A percentile compares a stretch with the other conserved stretches of the same genome.
These are phyloP conservation scores for Pharmacophagus antenor DNA, from an alignment of 2,888 invertebrate genomes.

Conservation along the genomic window DNA sequence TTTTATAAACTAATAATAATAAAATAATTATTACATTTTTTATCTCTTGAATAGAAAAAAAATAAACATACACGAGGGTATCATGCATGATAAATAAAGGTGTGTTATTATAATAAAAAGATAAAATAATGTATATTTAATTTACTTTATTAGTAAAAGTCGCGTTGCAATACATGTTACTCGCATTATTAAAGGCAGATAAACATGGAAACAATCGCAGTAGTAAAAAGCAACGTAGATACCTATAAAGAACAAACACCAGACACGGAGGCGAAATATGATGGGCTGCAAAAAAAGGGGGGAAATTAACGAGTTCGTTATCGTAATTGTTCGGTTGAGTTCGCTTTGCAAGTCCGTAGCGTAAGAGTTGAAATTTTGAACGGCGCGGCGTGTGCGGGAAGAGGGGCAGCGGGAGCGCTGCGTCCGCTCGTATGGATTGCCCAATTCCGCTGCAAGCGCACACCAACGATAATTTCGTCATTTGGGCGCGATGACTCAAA, in stretches of 20 bases:
- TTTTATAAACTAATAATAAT: not conserved
- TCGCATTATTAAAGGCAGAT: slow-evolving; percentile 31
- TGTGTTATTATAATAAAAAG: slow-evolving; percentile 20
- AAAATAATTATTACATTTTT: not conserved
- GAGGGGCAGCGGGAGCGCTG: slow-evolving; percentile 38
- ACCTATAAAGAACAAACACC: slow-evolving; percentile 35
- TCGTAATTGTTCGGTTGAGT: slow-evolving; percentile 53
- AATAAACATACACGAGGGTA: not conserved
- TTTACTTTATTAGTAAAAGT: slow-evolving; percentile 30
- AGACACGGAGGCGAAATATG: slow-evolving; percentile 33
- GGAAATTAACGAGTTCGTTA: slow-evolving; percentile 46
- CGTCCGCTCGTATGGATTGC: slow-evolving; percentile 68
- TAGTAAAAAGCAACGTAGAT: slow-evolving; percentile 31
- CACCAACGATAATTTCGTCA: slow-evolving; percentile 65
- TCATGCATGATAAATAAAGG: slow-evolving; percentile 13
- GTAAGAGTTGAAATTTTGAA: slow-evolving; percentile 58
- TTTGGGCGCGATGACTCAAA: slow-evolving; percentile 61
- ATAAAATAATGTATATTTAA: slow-evolving; percentile 19
- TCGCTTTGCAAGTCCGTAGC: slow-evolving; percentile 44
- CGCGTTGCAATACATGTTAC: slow-evolving; percentile 43
- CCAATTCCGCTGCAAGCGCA: slow-evolving; percentile 63
- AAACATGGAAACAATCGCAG: slow-evolving; percentile 36
- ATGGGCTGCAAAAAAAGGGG: slow-evolving; percentile 53
- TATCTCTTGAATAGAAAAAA: not conserved
- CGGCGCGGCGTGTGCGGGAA: slow-evolving; percentile 27